Evolutionary conservation across 2,888 invertebrate genomes (phyloP).

Genomic region (Glyphotaelius pellucidus): DNA sequence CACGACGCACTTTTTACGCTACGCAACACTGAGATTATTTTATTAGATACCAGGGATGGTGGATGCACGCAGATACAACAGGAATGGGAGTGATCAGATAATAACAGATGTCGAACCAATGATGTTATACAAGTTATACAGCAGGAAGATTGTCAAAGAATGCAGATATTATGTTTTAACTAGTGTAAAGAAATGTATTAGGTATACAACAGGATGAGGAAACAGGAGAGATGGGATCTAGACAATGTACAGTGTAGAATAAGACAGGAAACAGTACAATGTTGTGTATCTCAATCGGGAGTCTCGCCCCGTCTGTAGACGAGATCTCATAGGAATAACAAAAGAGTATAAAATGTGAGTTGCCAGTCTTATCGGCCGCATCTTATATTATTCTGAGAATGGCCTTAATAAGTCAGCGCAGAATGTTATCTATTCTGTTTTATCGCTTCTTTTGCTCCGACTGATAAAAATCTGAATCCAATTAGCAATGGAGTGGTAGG

Average conservation of each 20-base stretch:
- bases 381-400: conserved; percentile 81
- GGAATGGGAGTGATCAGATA: background rate
- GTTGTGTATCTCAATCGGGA: conserved; percentile 38
- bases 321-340: conserved; percentile 57
- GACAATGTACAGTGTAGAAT: background rate
- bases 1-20: background rate
- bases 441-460: conserved; percentile 71
- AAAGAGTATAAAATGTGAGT: conserved; percentile 65
- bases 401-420: conserved; percentile 80
- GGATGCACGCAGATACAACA: background rate
- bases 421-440: conserved; percentile 80
- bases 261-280: conserved; percentile 13
- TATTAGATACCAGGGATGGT: background rate
- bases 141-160: background rate
- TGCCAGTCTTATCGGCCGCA: conserved; percentile 67
- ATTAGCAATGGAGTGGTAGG: conserved; percentile 71
- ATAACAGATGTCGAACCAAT: background rate
- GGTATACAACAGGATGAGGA: background rate
- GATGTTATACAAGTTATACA: background rate
- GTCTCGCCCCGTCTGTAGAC: conserved; percentile 40
- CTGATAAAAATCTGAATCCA: conserved; percentile 78
- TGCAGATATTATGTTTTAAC: background rate
- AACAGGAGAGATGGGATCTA: background rate
- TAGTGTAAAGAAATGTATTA: background rate
- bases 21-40: background rate